These are phyloP conservation scores for Malurus alboscapulatus DNA, from an alignment of 2,113 vertebrate genomes.

Conservation along the genomic window DNA sequence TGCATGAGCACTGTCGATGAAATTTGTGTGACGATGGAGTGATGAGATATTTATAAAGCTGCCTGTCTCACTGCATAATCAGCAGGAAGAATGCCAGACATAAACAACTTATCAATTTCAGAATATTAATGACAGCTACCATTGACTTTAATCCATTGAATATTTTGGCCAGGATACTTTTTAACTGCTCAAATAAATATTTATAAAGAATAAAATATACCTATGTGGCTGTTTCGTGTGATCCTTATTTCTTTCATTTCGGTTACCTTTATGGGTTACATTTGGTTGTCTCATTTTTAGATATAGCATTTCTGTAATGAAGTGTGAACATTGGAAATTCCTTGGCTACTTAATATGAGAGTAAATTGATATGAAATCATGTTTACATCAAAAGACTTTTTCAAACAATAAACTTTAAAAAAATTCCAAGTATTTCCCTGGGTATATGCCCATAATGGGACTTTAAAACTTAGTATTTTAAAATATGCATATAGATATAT, in stretches of 20 bases:
- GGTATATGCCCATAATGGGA: background rate
- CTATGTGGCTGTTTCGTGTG: background rate
- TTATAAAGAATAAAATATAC: background rate
- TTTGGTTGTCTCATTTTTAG: background rate
- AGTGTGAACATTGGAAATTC: background rate
- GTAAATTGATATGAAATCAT: background rate
- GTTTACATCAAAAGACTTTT: background rate
- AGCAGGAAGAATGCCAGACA: slow-evolving; percentile 82
- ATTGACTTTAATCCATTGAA: slow-evolving; percentile 58
- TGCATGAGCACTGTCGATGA: slow-evolving; percentile 86
- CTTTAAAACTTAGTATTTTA: background rate
- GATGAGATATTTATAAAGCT: slow-evolving; percentile 88
- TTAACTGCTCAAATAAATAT: slow-evolving; percentile 42
- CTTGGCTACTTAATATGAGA: background rate
- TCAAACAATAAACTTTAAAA: background rate
- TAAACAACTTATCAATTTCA: slow-evolving; percentile 80
- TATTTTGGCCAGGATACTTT: slow-evolving; percentile 57
- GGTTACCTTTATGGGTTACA: slow-evolving; percentile 3
- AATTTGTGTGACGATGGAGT: slow-evolving; percentile 86
- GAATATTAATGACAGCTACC: slow-evolving; percentile 78
- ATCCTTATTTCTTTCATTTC: slow-evolving; percentile 26
- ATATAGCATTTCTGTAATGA: background rate
- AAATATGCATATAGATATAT: background rate
- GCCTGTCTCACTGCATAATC: slow-evolving; percentile 85
- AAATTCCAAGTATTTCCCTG: background rate